Conservation (phyloP, 2,888 invertebrate genomes). For the Orchesellides sinensis region DNA sequence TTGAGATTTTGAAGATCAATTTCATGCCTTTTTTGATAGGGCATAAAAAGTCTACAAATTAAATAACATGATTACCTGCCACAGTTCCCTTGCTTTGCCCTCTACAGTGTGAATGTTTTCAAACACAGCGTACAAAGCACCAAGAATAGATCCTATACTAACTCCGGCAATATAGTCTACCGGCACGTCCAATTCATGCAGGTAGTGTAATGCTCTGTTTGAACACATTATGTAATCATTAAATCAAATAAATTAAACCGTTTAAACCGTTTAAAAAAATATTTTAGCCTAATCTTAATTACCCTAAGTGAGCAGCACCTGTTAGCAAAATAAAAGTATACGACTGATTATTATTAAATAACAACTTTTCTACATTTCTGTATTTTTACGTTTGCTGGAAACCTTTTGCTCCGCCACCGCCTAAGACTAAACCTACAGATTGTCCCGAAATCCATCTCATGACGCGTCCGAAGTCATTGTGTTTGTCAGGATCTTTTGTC, state of each 20-base stretch:
- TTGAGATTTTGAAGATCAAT: background rate
- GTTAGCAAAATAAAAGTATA: background rate
- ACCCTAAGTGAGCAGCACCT: constrained; percentile 64
- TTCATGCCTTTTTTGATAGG: background rate
- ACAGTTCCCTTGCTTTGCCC: constrained; percentile 36
- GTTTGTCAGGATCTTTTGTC: constrained; percentile 37
- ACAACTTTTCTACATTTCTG: no score
- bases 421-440: constrained; percentile 60
- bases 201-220: constrained; percentile 45
- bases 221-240: background rate
- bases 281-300: background rate
- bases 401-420: constrained; percentile 69
- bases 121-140: constrained; percentile 63
- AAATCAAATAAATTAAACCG: no score
- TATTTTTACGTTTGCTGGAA: no score
- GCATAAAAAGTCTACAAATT: background rate
- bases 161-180: constrained; percentile 71
- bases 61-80: constrained; percentile 33
- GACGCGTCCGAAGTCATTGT: constrained; percentile 61
- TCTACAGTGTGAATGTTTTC: constrained; percentile 62
- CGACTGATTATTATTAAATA: no score
- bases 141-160: constrained; percentile 69
- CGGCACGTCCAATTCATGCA: constrained; percentile 62
- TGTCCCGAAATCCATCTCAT: constrained; percentile 61
- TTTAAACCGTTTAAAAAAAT: no score